Percentiles rank a stretch among this genome's conserved stretches.
Evolutionary conservation across 2,797 vertebrate species (phyloP).

Genomic region (Liparis tanakae): DNA sequence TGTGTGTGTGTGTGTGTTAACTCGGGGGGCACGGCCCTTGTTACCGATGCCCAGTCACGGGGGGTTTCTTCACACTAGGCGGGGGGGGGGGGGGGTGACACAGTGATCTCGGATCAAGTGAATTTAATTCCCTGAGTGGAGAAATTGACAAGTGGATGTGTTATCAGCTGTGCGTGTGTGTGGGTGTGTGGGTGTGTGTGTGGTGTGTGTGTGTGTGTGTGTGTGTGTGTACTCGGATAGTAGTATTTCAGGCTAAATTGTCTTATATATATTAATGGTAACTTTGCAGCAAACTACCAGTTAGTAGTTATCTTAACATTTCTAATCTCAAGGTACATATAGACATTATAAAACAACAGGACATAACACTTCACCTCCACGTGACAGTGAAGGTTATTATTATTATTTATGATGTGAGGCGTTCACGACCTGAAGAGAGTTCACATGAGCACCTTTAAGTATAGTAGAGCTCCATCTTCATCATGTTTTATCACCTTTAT

Average conservation of each 20-base stretch:
- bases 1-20: conserved; percentile 60
- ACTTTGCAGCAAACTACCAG: background rate
- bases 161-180: conserved; percentile 10
- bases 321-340: background rate
- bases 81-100: conserved; percentile 30
- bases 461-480: background rate
- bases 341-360: background rate
- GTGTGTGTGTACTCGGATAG: background rate
- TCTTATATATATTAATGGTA: background rate
- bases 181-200: too few relatives aligned
- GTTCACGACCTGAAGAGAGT: background rate
- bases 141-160: conserved; percentile 35
- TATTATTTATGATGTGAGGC: background rate
- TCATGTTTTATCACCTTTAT: too few relatives aligned
- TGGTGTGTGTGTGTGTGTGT: too few relatives aligned
- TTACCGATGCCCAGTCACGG: conserved; percentile 60
- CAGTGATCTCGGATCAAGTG: conserved; percentile 45
- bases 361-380: background rate
- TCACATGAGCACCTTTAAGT: background rate
- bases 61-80: conserved; percentile 55
- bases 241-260: background rate
- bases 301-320: background rate
- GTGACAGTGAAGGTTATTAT: background rate
- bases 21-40: conserved; percentile 62
- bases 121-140: conserved; percentile 55